A percentile compares a stretch with the other conserved stretches of the same genome.
Evolutionary conservation across 1,140 invertebrate species (phyloP).

Genomic region (Lycorma delicatula): DNA sequence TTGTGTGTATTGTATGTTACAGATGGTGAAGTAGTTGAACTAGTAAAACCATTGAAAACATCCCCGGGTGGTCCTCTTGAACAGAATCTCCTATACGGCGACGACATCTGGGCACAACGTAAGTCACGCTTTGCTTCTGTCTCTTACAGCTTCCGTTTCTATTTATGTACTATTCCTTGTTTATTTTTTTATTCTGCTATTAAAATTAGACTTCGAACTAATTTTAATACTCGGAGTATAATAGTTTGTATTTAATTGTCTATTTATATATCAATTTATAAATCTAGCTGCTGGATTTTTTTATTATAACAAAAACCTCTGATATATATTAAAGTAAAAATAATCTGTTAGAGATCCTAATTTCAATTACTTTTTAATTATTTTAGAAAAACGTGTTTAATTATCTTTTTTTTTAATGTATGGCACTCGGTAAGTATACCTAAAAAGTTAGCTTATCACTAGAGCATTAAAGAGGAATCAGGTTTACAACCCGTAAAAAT

Average conservation of each 20-base stretch:
- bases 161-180: not conserved
- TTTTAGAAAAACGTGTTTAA: too few species aligned
- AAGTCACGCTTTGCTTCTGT: not conserved
- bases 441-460: too few species aligned
- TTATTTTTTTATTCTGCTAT: not conserved
- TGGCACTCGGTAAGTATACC: too few species aligned
- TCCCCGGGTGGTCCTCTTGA: not conserved
- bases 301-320: too few species aligned
- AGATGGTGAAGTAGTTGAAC: not conserved
- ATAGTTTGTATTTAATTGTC: not conserved
- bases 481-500: too few species aligned
- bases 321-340: too few species aligned
- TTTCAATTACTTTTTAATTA: too few species aligned
- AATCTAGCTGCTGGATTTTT: too few species aligned
- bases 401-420: too few species aligned
- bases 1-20: too few species aligned
- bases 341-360: too few species aligned
- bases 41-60: not conserved
- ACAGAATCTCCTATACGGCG: not conserved
- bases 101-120: not conserved
- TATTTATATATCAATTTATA: not conserved
- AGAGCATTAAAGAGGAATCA: too few species aligned
- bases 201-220: not conserved
- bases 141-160: not conserved
- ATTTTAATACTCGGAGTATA: not conserved